Base-by-base conservation (phyloP, 23 tunicate genomes). In the Styela plicata region DNA sequence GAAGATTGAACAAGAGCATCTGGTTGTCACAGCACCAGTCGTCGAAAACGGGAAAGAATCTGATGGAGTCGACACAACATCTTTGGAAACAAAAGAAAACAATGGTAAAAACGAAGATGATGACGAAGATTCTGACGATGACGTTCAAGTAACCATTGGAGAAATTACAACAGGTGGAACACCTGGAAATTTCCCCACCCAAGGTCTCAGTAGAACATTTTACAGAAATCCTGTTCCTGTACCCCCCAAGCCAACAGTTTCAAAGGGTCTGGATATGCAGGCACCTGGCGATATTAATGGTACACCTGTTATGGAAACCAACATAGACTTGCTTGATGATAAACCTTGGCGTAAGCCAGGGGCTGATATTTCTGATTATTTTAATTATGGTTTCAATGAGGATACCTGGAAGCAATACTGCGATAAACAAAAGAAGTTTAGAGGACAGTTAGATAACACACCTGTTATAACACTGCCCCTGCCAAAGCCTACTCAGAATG, bases 201-300 rank as follows among this genome's bases (percentile, higher is more conserved):
- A 73, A 25, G 85, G 83, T 3, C 67, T 70, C 1, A 74, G 61
- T 63, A 36, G 97, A 63, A 86, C 74, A 26, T 91, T 82, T 69
- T 91, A 91, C 64, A 73, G 97, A 22, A 91, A 91, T 67, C 97
- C 97, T 1, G 97, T 91, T 22, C 90, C 89, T 36, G 90, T 91
- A 2, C 66, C 97, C 22, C 90, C 83, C 18, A 91, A 94, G 70
- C 80, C 91, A 1, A 84, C 82, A 18, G 91, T 85, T 3, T 79
- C 85, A 22, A 96, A 96, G 62, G 97, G 99, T 7, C 21, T 96
- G 2, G 97, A 96, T 69, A 64, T 96, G 65, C 66, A 84, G 24
- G 88, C 90, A 0, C 93, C 92, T 17, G 99, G 99, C 13, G 92
- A 91, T 70, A 96, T 96, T 36, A 93, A 96, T 83, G 99, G 99